Base-by-base conservation (phyloP, 2,888 invertebrate genomes). In the Halictus ligatus region DNA sequence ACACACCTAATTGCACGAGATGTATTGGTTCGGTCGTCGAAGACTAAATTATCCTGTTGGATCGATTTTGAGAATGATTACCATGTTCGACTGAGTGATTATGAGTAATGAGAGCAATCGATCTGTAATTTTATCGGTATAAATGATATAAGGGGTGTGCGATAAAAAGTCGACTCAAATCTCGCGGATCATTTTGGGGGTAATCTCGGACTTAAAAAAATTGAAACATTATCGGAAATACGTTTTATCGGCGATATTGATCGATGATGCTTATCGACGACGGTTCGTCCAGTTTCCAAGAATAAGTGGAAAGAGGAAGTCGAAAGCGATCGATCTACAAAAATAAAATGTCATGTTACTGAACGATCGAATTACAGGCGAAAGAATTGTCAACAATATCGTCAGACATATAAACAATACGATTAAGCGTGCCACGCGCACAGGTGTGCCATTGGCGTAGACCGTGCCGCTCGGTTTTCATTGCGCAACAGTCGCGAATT, bases 401-500 rank as follows among this genome's bases (percentile, higher is more conserved):
- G 7, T 29, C 64, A 15, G 25, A n/a, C 54, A 8, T 54, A 21
- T 54, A 21, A 54, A 21, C 21, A 54, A 21, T 54, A 54, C 21
- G 54, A 54, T 54, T 54, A 54, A 64, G 60, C 29, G 60, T 15
- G 25, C 6, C 15, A n/a, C 64, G 64, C 64, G 15, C 2, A 50
- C 81, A 46, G 54, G 81, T 75, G 74, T 74, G 54, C 35, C 74
- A 74, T 81, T 75, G 25, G 81, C 43, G 50, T 54, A 8, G 46
- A 29, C 46, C 54, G 80, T 80, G 69, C 80, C 81, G 73, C 81
- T 35, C 74, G 46, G 29, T 60, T 71, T 64, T 25, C 67, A 35
- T 75, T 83, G 75, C 82, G 71, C 83, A 83, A 83, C 71, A 48
- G n/a, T 75, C 83, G 48, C 43, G 43, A 83, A 75, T 29, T 50